Evolutionary conservation across 2,888 invertebrate species (phyloP).

Genomic region (Leucoptera coffeella): DNA sequence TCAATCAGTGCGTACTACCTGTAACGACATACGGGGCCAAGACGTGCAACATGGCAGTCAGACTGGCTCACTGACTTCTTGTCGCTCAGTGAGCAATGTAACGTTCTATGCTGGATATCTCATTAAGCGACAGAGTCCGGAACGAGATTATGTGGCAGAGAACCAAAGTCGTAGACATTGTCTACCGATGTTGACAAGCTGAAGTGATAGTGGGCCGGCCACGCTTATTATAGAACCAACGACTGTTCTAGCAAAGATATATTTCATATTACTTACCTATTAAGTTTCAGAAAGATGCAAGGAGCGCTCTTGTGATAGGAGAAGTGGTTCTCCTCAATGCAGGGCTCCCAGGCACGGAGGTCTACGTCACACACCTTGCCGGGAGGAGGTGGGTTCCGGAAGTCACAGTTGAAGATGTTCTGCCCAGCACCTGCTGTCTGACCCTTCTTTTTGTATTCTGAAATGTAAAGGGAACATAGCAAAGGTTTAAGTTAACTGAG

Average conservation of each 20-base stretch:
- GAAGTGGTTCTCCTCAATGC: slow-evolving; percentile 80
- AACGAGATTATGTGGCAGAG: too few species aligned
- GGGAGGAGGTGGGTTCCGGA: slow-evolving; percentile 58
- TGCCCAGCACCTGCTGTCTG: slow-evolving; percentile 67
- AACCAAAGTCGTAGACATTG: too few species aligned
- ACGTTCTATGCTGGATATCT: too few species aligned
- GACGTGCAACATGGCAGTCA: too few species aligned
- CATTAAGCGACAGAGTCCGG: too few species aligned
- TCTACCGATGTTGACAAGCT: too few species aligned
- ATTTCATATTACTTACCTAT: slow-evolving; percentile 43
- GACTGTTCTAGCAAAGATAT: background rate
- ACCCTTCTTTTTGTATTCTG: slow-evolving; percentile 71
- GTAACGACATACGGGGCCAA: too few species aligned
- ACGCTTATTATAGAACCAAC: too few species aligned
- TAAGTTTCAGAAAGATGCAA: slow-evolving; percentile 92
- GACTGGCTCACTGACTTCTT: too few species aligned
- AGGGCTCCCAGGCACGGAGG: slow-evolving; percentile 69
- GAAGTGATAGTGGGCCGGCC: too few species aligned
- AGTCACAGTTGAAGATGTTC: slow-evolving; percentile 67
- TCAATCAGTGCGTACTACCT: too few species aligned
- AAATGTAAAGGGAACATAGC: background rate
- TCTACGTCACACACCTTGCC: slow-evolving; percentile 85
- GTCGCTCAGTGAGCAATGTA: too few species aligned
- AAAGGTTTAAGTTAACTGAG: background rate
- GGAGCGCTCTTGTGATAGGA: slow-evolving; percentile 89